These are phyloP conservation scores for Bimastos eiseni DNA, from an alignment of 2,888 invertebrate species.

Conservation along the genomic window DNA sequence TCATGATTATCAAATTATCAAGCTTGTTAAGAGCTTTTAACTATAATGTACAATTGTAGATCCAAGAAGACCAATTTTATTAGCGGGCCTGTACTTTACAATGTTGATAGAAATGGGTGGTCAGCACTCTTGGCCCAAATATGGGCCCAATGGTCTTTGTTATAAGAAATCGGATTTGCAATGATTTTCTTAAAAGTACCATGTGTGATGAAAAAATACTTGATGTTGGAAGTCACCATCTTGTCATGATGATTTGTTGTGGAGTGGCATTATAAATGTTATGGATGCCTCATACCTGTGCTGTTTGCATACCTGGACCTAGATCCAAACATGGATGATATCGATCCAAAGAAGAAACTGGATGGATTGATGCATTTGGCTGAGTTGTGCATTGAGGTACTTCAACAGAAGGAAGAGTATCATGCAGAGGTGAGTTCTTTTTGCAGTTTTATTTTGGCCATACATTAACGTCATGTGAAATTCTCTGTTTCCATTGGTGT, in stretches of 20 bases:
- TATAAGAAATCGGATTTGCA: not conserved
- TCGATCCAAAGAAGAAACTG: slow-evolving; percentile 65
- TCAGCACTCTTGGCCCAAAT: not conserved
- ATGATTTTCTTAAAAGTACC: not conserved
- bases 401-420: slow-evolving; percentile 99
- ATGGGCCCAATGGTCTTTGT: not conserved
- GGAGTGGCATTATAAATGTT: no score
- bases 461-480: not conserved
- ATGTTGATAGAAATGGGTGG: not conserved
- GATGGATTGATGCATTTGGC: slow-evolving; percentile 96
- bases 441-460: not conserved
- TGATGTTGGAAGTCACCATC: not conserved
- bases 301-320: not conserved
- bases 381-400: slow-evolving; percentile 93
- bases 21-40: not conserved
- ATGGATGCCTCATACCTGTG: no score
- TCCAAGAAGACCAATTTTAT: not conserved
- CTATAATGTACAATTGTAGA: not conserved
- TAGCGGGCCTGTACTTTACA: not conserved
- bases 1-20: no score
- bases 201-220: not conserved
- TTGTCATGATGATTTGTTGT: not conserved
- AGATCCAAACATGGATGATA: slow-evolving; percentile 34
- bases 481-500: not conserved
- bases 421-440: slow-evolving; percentile 87